These are phyloP conservation scores for Polyodon spathula DNA, from an alignment of 2,113 vertebrate species.

Conservation along the genomic window DNA sequence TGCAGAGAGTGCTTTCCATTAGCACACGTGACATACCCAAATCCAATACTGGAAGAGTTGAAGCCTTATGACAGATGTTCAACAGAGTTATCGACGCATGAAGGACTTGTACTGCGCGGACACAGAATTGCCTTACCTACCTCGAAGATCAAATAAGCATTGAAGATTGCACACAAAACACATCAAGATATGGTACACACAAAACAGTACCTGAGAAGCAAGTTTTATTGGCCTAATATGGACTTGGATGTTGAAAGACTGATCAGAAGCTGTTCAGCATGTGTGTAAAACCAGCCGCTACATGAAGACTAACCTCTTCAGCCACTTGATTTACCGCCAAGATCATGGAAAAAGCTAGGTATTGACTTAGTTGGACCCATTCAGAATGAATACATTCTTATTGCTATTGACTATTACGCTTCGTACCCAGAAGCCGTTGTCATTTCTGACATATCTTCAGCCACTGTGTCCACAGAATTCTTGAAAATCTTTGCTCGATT, in stretches of 20 bases:
- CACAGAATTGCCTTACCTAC: constrained; percentile 9
- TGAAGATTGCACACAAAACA: constrained; percentile 14
- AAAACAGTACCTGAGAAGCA: constrained; percentile 11
- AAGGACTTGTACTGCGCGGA: constrained; percentile 9
- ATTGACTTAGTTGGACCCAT: constrained; percentile 19
- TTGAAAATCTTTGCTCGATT: too few relatives aligned
- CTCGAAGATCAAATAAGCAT: constrained; percentile 4
- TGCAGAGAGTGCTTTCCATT: too few relatives aligned
- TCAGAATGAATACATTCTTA: constrained; percentile 12
- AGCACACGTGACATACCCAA: too few relatives aligned
- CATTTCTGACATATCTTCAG: constrained; percentile 12
- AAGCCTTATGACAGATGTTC: too few relatives aligned
- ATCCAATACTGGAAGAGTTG: too few relatives aligned
- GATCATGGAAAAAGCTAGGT: constrained; percentile 17
- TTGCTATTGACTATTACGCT: constrained; percentile 17
- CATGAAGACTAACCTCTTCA: constrained; percentile 18
- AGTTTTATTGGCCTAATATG: constrained; percentile 15
- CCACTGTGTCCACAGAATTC: neutral
- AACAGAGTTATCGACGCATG: constrained; percentile 12
- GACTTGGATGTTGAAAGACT: constrained; percentile 14
- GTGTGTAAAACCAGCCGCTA: constrained; percentile 11
- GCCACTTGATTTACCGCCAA: constrained; percentile 13
- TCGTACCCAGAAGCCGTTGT: constrained; percentile 17
- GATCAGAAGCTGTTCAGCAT: constrained; percentile 11
- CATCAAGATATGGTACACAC: constrained; percentile 9